These are phyloP conservation scores for Presbytis comata DNA, from an alignment of 2,797 vertebrate species.

Conservation along the genomic window DNA sequence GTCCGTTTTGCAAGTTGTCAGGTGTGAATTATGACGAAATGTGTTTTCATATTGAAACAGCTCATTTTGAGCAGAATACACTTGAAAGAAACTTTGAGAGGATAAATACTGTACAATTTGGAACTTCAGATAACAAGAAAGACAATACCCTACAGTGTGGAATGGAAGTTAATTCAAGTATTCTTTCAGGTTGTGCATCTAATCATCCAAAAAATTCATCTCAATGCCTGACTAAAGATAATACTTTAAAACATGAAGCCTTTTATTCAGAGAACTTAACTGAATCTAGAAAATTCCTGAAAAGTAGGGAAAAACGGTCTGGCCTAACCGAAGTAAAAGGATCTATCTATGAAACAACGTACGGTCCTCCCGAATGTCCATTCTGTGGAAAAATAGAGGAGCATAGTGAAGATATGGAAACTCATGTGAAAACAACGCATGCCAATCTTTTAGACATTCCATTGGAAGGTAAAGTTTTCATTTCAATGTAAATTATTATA, in stretches of 20 bases:
- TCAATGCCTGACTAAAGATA: conserved; percentile 16
- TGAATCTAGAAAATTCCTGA: conserved; percentile 42
- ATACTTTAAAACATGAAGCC: conserved; percentile 52
- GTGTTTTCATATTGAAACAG: conserved; percentile 85
- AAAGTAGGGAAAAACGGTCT: conserved; percentile 47
- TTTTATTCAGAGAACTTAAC: conserved; percentile 60
- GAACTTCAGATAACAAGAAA: conserved; percentile 17
- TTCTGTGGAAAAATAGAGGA: conserved; percentile 75
- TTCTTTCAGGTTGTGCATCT: conserved; percentile 64
- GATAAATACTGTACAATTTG: neutral
- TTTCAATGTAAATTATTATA: conserved; percentile 1
- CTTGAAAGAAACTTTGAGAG: conserved; percentile 52
- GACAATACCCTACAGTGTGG: conserved; percentile 13
- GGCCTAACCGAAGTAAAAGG: conserved; percentile 35
- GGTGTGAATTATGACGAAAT: conserved; percentile 89
- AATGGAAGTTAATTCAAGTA: conserved; percentile 47
- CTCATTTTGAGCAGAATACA: conserved; percentile 83
- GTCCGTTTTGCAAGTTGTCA: conserved; percentile 88
- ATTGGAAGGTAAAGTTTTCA: conserved; percentile 80
- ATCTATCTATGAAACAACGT: conserved; percentile 52
- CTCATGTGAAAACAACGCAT: conserved; percentile 81
- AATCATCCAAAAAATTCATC: conserved; percentile 29
- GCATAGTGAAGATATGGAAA: conserved; percentile 74
- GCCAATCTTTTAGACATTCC: conserved; percentile 74
- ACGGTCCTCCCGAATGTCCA: conserved; percentile 71